Base-by-base conservation (phyloP, 2,797 vertebrate species). In the Acanthurus lineatus region DNA sequence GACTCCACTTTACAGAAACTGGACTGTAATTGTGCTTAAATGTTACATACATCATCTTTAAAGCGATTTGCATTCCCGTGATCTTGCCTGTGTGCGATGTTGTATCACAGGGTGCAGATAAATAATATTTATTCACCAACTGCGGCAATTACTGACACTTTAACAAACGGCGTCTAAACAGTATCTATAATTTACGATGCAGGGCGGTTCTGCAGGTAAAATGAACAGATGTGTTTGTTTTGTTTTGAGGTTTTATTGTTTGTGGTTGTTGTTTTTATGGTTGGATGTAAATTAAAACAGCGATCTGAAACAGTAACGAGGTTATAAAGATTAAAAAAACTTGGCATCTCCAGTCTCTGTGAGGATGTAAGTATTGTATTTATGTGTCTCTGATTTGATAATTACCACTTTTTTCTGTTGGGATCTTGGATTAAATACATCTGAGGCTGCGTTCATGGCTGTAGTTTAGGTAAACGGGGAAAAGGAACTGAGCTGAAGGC, bases 61-160 rank as follows among this genome's bases (percentile, higher is more conserved):
- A 42, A 6, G 22, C 1, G 3, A 38, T 73, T 69, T 48, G 35
- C 22, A 32, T 69, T 56, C 40, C 47, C 69, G 54, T 28, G 59
- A 74, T 69, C 47, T 66, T 14, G 12, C 0, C 49, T 62, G 59
- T 56, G 49, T 60, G 72, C 67, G 45, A 75, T 73, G 47, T 28
- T 22, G 17, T 14, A 68, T 71, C 71, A 68, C 45, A 64, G 11
- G 35, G 8, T 10, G 12, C 11, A 19, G 42, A 76, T 69, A 63
- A 77, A 76, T 51, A 5, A 66, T 52, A 71, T 86, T 58, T 58
- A 68, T 73, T 64, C 49, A 5, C 28, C 49, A 66, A 60, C 63
- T 35, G 62, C 73, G 73, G 58, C 22, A 25, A 56, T 60, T 58
- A 65, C 51, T 57, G 70, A 74, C 38, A 40, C 38, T 40, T 40